phyloP scores from a whole-genome alignment of 2,888 invertebrate species.

The Ectemnius cavifrons region DNA sequence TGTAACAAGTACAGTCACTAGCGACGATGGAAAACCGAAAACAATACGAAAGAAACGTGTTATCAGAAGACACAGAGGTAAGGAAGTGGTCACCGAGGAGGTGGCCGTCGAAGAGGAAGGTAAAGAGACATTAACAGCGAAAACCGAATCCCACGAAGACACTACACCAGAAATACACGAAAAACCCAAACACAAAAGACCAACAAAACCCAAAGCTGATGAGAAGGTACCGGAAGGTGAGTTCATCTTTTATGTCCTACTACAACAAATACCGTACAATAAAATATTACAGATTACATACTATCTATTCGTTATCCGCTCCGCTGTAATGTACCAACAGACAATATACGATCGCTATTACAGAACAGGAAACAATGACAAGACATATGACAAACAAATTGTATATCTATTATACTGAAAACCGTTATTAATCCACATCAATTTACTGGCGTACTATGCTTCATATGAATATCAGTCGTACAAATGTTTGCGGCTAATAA shows the following conservation, averaged over 20 bases:
- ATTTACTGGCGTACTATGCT: conserved; percentile 29
- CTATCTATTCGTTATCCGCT: conserved; percentile 13
- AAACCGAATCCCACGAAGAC: conserved; percentile 64
- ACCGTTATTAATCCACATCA: conserved; percentile 21
- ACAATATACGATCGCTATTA: conserved; percentile 39
- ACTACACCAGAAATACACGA: conserved; percentile 69
- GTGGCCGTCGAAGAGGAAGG: conserved; percentile 77
- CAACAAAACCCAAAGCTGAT: conserved; percentile 67
- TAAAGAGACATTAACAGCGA: conserved; percentile 77
- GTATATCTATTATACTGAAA: conserved; percentile 17
- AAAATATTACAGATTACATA: conserved; percentile 21
- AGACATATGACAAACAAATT: conserved; percentile 49
- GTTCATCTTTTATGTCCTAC: conserved; percentile 59
- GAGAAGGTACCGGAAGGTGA: conserved; percentile 66
- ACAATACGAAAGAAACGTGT: conserved; percentile 68
- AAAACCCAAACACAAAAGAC: conserved; percentile 71
- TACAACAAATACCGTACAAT: conserved; percentile 40
- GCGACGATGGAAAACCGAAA: conserved; percentile 73
- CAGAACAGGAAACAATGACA: conserved; percentile 53
- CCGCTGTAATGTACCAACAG: conserved; percentile 28
- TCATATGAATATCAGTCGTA: conserved; percentile 22
- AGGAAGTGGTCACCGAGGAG: conserved; percentile 78
- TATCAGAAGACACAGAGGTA: conserved; percentile 75
- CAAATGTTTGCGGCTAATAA: conserved; percentile 22
- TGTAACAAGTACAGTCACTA: conserved; percentile 58